Conservation (phyloP, 1,140 invertebrate species). For the Calephelis nemesis region DNA sequence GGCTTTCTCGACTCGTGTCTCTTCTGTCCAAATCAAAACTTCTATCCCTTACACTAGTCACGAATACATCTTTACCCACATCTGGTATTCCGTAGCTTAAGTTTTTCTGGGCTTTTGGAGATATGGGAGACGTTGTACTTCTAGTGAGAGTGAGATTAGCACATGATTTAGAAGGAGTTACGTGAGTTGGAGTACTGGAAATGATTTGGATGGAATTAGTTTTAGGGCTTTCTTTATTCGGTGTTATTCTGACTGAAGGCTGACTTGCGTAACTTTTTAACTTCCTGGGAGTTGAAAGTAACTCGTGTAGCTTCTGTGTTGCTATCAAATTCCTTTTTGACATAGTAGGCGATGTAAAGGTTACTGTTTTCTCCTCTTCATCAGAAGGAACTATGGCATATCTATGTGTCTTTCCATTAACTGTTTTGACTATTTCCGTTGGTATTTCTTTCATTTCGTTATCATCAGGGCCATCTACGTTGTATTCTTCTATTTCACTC, state of each 20-base stretch:
- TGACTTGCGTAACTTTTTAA: constrained; percentile 77
- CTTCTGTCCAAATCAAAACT: constrained; percentile 65
- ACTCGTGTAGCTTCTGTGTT: constrained; percentile 87
- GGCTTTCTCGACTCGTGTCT: constrained; percentile 56
- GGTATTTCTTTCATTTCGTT: constrained; percentile 79
- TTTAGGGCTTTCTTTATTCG: constrained; percentile 61
- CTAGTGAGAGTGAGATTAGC: constrained; percentile 60
- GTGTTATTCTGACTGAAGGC: constrained; percentile 68
- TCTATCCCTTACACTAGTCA: constrained; percentile 63
- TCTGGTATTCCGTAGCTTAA: constrained; percentile 75
- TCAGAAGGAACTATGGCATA: constrained; percentile 82
- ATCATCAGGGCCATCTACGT: constrained; percentile 80
- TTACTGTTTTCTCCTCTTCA: constrained; percentile 71
- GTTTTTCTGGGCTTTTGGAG: constrained; percentile 79
- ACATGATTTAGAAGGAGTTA: constrained; percentile 70
- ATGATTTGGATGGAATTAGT: constrained; percentile 66
- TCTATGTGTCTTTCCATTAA: constrained; percentile 80
- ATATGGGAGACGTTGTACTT: constrained; percentile 60
- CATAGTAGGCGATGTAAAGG: constrained; percentile 65
- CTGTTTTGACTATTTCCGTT: constrained; percentile 81
- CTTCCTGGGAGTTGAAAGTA: constrained; percentile 85
- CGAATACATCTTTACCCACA: constrained; percentile 62
- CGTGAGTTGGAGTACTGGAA: constrained; percentile 68
- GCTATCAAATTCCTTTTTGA: constrained; percentile 82
- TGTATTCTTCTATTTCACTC: constrained; percentile 76